These are phyloP conservation scores for Danaus melanippus DNA, from an alignment of 1,140 invertebrate species.

Conservation along the genomic window DNA sequence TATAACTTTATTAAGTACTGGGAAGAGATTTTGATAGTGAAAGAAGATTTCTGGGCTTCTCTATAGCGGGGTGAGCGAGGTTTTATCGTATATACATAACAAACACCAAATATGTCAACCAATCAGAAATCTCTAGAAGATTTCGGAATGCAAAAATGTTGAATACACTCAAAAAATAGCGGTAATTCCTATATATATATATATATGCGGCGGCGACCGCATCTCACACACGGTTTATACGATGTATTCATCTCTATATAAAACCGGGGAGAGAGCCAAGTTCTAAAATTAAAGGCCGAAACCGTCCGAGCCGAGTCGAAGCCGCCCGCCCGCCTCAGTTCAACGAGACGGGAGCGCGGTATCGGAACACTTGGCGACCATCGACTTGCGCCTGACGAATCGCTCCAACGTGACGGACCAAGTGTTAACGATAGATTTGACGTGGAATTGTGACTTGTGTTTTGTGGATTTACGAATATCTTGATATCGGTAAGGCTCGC, in stretches of 20 bases:
- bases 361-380: conserved; percentile 33
- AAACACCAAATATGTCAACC: conserved; percentile 42
- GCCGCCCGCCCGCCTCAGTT: conserved; percentile 66
- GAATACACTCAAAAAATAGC: conserved; percentile 63
- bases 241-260: conserved; percentile 71
- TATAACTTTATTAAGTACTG: no score
- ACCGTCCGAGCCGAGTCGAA: conserved; percentile 50
- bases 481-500: conserved; percentile 45
- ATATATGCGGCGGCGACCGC: conserved; percentile 51
- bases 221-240: conserved; percentile 67
- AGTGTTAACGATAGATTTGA: conserved; percentile 38
- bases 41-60: no score
- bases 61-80: no score
- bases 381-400: conserved; percentile 55
- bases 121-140: conserved; percentile 37
- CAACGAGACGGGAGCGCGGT: conserved; percentile 28
- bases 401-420: conserved; percentile 35
- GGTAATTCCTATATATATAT: conserved; percentile 70
- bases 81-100: no score
- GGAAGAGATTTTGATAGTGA: no score
- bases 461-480: conserved; percentile 52
- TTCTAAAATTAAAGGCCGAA: conserved; percentile 68
- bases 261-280: conserved; percentile 69
- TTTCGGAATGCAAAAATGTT: conserved; percentile 57
- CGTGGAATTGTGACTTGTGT: conserved; percentile 52